These are phyloP conservation scores for Apoderus coryli DNA, from an alignment of 2,888 invertebrate genomes.

Conservation along the genomic window DNA sequence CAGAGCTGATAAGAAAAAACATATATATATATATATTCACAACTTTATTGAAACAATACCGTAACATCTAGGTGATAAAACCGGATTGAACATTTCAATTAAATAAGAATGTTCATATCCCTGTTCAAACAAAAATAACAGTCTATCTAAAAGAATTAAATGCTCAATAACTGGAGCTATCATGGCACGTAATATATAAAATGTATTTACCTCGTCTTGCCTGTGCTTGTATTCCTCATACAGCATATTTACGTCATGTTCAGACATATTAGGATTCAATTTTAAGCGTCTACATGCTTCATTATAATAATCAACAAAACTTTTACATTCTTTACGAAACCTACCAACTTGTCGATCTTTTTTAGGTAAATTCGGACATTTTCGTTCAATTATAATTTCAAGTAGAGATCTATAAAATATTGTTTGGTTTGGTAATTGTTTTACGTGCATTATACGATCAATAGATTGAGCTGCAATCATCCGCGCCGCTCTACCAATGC, in stretches of 20 bases:
- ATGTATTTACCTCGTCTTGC: conserved; percentile 49
- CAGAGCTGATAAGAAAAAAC: too few species aligned
- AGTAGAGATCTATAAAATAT: conserved; percentile 66
- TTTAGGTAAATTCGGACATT: conserved; percentile 30
- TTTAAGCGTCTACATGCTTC: conserved; percentile 50
- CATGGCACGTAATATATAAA: conserved; percentile 61
- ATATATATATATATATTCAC: too few species aligned
- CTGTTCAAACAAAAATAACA: conserved; percentile 58
- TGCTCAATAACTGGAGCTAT: conserved; percentile 71
- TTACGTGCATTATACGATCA: conserved; percentile 45
- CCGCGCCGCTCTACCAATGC: conserved; percentile 59
- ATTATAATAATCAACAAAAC: conserved; percentile 55
- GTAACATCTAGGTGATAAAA: conserved; percentile 71
- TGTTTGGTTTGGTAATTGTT: conserved; percentile 43
- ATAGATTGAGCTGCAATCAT: conserved; percentile 78
- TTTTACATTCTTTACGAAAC: conserved; percentile 34
- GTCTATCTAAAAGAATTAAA: conserved; percentile 67
- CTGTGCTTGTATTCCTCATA: conserved; percentile 31
- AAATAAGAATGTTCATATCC: conserved; percentile 44
- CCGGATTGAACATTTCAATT: conserved; percentile 69
- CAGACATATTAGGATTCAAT: conserved; percentile 35
- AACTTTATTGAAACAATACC: conserved; percentile 49
- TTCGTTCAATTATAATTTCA: conserved; percentile 42
- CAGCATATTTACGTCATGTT: conserved; percentile 32
- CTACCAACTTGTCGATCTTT: conserved; percentile 40